Evolutionary conservation across 2,888 invertebrate species (phyloP), one percentile per base, ranked within the genome.

Genomic region (Mythimna pallens): DNA sequence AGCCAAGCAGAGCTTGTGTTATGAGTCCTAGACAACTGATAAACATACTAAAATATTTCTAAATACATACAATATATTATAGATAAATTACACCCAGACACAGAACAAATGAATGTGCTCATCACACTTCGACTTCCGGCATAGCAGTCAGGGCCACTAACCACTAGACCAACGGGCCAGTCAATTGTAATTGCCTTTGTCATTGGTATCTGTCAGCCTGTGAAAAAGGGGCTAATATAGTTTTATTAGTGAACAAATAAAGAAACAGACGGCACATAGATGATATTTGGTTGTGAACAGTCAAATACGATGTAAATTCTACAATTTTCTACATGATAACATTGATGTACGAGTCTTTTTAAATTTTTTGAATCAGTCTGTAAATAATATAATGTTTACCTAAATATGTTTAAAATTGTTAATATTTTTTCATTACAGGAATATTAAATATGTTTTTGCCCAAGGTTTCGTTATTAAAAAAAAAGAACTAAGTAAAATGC

Each of bases 311-410:
- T 83, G 66, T 47, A 72, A 70, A 66, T 57, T 66, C 83, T 83
- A 80, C 50, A 25, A 71, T 0, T 65, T 62, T 43, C 80, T 80
- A 82, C 34, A 62, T 64, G 68, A 77, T 66, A 12, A 22, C 50
- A 22, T 50, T 66, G 72, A 73, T 76, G 61, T 62, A 50, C 3
- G 65, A 81, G 82, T 83, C 83, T 83, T 81, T 69, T n/a, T 61
- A 47, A 77, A 68, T 67, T 47, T 20, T 65, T 65, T 65, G 0
- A 34, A 75, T 84, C 84, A 84, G 84, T 84, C 83, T 77, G 76
- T 78, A 74, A 81, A 81, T 63, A 36, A 73, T 76, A 70, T 12
- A 78, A 64, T 52, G 58, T 22, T 58, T 69, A 62, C 2, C 8
- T 63, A 63, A 30, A 34, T 14, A 12, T 62, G 59, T 36, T 40